Evolutionary conservation across 1,140 invertebrate species (phyloP).

Genomic region (Subanguina moxae): DNA sequence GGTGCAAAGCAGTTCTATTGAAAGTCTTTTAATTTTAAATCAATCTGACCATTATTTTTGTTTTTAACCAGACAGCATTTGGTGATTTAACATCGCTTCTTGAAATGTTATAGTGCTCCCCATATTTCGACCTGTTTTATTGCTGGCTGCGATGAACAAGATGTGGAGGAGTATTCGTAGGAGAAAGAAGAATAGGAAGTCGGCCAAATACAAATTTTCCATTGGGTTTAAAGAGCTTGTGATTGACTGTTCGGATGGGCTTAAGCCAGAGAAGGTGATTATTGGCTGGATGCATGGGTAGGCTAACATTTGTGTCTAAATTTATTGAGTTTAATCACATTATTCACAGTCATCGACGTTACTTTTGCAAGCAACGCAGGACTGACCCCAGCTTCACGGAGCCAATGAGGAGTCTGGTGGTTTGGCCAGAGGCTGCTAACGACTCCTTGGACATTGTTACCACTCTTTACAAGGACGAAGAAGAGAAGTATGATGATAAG

Average conservation of each 20-base stretch:
- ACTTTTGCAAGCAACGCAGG: slow-evolving; percentile 25
- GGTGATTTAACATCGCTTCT: no score
- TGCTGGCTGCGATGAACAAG: neutral
- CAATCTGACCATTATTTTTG: no score
- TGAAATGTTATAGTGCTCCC: no score
- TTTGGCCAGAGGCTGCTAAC: slow-evolving; percentile 44
- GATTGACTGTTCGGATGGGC: slow-evolving; percentile 29
- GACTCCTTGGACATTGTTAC: slow-evolving; percentile 44
- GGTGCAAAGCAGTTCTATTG: no score
- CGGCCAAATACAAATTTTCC: slow-evolving; percentile 42
- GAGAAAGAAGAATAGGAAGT: slow-evolving; percentile 36
- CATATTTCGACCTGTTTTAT: no score
- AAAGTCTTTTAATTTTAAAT: no score
- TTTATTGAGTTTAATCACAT: neutral
- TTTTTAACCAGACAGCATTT: no score
- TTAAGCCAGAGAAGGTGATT: slow-evolving; percentile 34
- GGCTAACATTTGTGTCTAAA: no score
- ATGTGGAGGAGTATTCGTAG: slow-evolving; percentile 3
- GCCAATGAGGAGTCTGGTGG: slow-evolving; percentile 29
- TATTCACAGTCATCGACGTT: slow-evolving; percentile 18
- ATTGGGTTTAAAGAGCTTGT: slow-evolving; percentile 41
- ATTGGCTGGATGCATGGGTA: slow-evolving; percentile 42
- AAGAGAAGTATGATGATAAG: slow-evolving; percentile 48
- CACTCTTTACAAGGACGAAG: slow-evolving; percentile 46
- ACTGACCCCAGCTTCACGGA: slow-evolving; percentile 36